Evolutionary conservation across 2,797 vertebrate species (phyloP).

Genomic region (Pipistrellus pygmaeus): DNA sequence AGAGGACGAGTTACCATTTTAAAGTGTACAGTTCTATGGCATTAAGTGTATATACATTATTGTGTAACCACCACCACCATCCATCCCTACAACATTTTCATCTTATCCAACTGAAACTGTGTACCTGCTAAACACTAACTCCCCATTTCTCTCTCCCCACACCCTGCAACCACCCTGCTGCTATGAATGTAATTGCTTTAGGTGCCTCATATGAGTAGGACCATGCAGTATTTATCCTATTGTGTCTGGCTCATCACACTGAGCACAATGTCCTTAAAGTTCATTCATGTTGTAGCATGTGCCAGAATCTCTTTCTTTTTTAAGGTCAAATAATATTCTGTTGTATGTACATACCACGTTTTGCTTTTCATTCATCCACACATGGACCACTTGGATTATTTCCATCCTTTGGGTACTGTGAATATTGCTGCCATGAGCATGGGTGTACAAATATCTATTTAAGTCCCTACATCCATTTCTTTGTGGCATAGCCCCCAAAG

Average conservation of each 20-base stretch:
- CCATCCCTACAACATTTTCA: background rate
- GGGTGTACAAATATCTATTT: background rate
- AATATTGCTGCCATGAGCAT: background rate
- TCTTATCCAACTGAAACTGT: background rate
- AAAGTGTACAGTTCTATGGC: background rate
- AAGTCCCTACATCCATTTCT: background rate
- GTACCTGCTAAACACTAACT: background rate
- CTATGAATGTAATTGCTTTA: background rate
- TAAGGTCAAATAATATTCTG: background rate
- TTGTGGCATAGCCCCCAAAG: background rate
- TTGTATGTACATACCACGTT: background rate
- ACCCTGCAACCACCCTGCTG: background rate
- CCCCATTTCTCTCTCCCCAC: background rate
- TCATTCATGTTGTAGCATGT: background rate
- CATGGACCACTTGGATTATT: background rate
- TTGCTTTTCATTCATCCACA: background rate
- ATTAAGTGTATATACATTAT: background rate
- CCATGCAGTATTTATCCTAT: background rate
- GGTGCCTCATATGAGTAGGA: background rate
- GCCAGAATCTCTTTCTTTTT: background rate
- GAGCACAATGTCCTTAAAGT: background rate
- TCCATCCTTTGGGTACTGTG: background rate
- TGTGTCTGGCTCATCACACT: background rate
- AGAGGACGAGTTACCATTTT: background rate
- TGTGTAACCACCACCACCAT: background rate